Conservation (phyloP, 1,140 invertebrate species). For the Zaprionus inermis region DNA sequence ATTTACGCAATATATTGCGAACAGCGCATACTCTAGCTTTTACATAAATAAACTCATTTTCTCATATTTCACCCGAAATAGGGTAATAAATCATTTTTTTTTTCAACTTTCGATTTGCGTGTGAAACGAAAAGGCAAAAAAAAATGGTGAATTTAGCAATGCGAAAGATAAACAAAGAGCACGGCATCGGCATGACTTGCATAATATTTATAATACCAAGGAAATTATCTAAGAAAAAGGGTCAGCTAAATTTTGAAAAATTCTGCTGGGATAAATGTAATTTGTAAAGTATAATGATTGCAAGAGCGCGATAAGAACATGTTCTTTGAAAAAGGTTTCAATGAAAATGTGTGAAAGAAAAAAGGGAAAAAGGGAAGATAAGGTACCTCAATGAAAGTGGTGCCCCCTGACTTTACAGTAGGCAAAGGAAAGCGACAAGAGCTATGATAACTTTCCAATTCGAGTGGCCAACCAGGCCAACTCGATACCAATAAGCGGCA, state of each 20-base stretch:
- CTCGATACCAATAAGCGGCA: constrained; percentile 10
- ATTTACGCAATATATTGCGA: constrained; percentile 4
- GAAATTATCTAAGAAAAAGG: not conserved
- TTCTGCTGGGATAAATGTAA: not conserved
- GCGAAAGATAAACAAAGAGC: constrained; percentile 7
- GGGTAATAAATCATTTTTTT: constrained; percentile 32
- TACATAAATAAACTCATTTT: constrained; percentile 2
- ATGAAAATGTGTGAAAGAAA: not conserved
- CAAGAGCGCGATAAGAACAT: not conserved
- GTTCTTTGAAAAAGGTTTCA: not conserved
- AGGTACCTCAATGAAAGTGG: not conserved
- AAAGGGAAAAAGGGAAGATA: not conserved
- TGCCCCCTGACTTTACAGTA: not conserved
- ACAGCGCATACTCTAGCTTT: not conserved
- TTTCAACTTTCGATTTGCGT: constrained; percentile 27
- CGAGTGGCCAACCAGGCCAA: constrained; percentile 8
- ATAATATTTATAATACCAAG: not conserved
- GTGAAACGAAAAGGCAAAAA: constrained; percentile 14
- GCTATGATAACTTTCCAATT: not conserved
- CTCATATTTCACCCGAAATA: not conserved
- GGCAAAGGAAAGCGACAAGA: constrained; percentile 1
- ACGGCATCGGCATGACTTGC: constrained; percentile 4
- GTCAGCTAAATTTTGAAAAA: not conserved
- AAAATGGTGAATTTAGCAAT: constrained; percentile 15
- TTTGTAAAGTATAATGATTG: constrained; percentile 1